phyloP scores from a whole-genome alignment of 2,888 invertebrate genomes.

The Cryptus viduatorius region DNA sequence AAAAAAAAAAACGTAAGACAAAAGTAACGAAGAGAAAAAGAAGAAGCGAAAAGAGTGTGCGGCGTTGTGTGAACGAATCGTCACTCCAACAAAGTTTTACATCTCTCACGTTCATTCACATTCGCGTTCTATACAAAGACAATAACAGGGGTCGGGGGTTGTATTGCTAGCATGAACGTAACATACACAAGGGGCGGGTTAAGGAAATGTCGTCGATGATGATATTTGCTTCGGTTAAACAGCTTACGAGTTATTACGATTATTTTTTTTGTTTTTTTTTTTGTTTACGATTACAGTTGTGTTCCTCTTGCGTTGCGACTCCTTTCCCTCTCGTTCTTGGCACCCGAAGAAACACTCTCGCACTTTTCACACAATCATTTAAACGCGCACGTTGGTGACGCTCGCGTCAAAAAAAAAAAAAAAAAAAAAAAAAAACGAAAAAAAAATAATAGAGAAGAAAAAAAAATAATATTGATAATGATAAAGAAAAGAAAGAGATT shows the following conservation, averaged over 20 bases:
- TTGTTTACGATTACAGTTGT: conserved; percentile 57
- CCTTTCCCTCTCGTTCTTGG: conserved; percentile 46
- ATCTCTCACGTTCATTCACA: conserved; percentile 42
- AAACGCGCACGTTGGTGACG: conserved; percentile 43
- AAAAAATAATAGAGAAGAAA: conserved; percentile 29
- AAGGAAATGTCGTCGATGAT: conserved; percentile 58
- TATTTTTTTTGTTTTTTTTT: conserved; percentile 56
- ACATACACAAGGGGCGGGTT: conserved; percentile 37
- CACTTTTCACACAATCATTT: conserved; percentile 44
- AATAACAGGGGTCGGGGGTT: conserved; percentile 64
- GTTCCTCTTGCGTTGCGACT: conserved; percentile 38
- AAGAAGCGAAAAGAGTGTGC: conserved; percentile 48
- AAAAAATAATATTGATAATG: conserved; percentile 45
- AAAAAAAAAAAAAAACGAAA: conserved; percentile 31
- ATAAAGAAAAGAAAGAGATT: conserved; percentile 53
- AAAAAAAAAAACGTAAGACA: conserved; percentile 22
- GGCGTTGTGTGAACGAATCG: conserved; percentile 30
- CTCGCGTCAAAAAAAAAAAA: conserved; percentile 39
- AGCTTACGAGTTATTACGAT: conserved; percentile 68
- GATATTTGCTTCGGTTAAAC: conserved; percentile 62
- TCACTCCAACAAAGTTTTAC: conserved; percentile 42
- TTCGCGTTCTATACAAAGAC: conserved; percentile 45
- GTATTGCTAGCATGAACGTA: conserved; percentile 67
- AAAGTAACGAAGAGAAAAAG: conserved; percentile 24
- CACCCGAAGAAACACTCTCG: conserved; percentile 52